Evolutionary conservation across 2,888 invertebrate genomes (phyloP).

Genomic region (Cepaea hortensis): DNA sequence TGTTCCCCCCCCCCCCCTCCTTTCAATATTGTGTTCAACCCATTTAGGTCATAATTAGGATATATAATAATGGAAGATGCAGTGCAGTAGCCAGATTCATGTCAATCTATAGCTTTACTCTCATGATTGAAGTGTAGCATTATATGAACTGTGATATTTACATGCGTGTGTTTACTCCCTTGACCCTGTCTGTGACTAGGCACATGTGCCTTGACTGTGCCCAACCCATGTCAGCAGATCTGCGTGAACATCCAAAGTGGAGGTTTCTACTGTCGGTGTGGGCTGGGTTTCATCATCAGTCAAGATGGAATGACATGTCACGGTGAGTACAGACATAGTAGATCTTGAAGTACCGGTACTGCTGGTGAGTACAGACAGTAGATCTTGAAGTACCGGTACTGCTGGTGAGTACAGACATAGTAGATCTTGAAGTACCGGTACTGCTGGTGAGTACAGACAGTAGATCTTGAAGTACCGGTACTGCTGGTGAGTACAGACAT

Average conservation of each 20-base stretch:
- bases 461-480: too few species aligned
- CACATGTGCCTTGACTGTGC: slow-evolving; percentile 46
- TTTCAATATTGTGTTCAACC: too few species aligned
- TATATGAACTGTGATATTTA: background rate
- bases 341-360: too few species aligned
- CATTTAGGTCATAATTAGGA: too few species aligned
- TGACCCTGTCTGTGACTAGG: slow-evolving; percentile 11
- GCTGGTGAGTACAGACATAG: slow-evolving; percentile 54
- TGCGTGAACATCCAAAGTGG: slow-evolving; percentile 64
- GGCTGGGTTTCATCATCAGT: slow-evolving; percentile 61
- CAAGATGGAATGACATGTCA: slow-evolving; percentile 65
- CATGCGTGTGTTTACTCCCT: background rate
- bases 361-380: too few species aligned
- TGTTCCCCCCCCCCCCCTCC: too few species aligned
- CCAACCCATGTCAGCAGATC: slow-evolving; percentile 61
- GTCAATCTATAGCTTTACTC: too few species aligned
- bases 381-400: too few species aligned
- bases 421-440: too few species aligned
- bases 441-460: slow-evolving; percentile 55
- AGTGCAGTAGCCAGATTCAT: too few species aligned
- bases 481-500: slow-evolving; percentile 54
- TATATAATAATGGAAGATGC: too few species aligned
- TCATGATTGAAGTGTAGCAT: background rate
- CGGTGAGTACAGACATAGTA: slow-evolving; percentile 53
- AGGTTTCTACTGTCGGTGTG: slow-evolving; percentile 65